Conservation (phyloP, 2,113 vertebrate genomes). For the Phylloscopus trochilus region DNA sequence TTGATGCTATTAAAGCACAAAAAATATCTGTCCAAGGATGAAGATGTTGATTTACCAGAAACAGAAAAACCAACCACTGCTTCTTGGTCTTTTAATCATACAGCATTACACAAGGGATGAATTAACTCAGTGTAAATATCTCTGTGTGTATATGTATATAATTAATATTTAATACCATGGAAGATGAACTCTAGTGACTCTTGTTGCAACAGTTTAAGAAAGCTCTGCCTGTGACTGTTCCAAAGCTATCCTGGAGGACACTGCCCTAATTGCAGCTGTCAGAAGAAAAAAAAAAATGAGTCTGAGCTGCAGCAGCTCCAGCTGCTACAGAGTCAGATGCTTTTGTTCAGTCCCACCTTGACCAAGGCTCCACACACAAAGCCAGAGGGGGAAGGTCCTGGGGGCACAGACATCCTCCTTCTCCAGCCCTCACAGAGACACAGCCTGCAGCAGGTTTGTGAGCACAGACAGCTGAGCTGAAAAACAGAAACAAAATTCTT, state of each 20-base stretch:
- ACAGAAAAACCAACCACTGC: not conserved
- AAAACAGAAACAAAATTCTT: not conserved
- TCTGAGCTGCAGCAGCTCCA: not conserved
- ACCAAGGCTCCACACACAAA: rapidly evolving
- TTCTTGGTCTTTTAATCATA: not conserved
- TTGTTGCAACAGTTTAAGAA: not conserved
- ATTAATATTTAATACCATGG: not conserved
- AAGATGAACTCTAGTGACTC: not conserved
- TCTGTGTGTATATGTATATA: not conserved
- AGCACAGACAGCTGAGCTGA: not conserved
- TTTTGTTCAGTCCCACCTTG: not conserved
- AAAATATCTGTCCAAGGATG: not conserved
- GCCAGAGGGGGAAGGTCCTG: not conserved
- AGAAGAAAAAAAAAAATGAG: not conserved
- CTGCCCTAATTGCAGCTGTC: rapidly evolving
- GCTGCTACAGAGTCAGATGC: not conserved
- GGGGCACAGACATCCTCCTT: not conserved
- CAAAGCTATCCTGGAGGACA: not conserved
- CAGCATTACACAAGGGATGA: not conserved
- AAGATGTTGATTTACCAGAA: not conserved
- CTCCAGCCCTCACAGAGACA: not conserved
- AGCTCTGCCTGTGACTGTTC: not conserved
- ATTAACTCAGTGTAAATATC: not conserved
- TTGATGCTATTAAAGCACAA: not conserved
- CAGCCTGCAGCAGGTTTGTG: not conserved